Percentiles rank a stretch among this genome's conserved stretches.
Conservation (phyloP, 2,888 invertebrate genomes). For the Ormyrus thymus region DNA sequence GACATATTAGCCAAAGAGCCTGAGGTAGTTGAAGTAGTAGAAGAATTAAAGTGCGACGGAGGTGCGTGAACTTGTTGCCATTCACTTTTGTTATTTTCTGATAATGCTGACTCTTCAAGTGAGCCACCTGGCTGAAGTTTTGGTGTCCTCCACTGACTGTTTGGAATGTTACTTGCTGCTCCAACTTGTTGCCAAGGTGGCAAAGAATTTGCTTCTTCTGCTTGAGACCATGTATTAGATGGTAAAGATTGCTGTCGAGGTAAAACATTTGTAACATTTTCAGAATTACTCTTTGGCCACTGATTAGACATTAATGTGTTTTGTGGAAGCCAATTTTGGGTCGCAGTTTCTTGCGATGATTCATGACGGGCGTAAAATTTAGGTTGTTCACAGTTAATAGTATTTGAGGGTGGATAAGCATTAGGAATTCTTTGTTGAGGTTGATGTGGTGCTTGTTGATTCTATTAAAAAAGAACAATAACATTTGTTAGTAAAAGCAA, state of each 20-base stretch:
- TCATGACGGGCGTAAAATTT: slow-evolving; percentile 53
- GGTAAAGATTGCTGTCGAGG: slow-evolving; percentile 54
- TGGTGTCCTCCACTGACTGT: slow-evolving; percentile 53
- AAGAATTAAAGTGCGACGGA: slow-evolving; percentile 59
- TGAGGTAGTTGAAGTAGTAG: slow-evolving; percentile 60
- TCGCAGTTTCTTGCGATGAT: slow-evolving; percentile 43
- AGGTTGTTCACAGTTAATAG: slow-evolving; percentile 52
- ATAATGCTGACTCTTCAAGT: slow-evolving; percentile 54
- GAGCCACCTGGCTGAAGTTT: slow-evolving; percentile 59
- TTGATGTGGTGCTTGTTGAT: slow-evolving; percentile 51
- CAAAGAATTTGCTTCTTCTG: slow-evolving; percentile 46
- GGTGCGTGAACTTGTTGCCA: slow-evolving; percentile 62
- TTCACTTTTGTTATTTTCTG: slow-evolving; percentile 56
- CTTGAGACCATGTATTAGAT: slow-evolving; percentile 49
- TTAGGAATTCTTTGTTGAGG: slow-evolving; percentile 50
- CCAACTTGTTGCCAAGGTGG: slow-evolving; percentile 57
- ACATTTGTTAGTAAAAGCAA: slow-evolving; percentile 28
- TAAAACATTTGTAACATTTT: slow-evolving; percentile 56
- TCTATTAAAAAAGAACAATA: slow-evolving; percentile 35
- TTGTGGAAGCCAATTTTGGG: slow-evolving; percentile 56
- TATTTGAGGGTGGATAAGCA: slow-evolving; percentile 41
- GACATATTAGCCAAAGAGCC: slow-evolving; percentile 62
- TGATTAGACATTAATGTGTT: slow-evolving; percentile 57
- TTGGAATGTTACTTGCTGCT: slow-evolving; percentile 45
- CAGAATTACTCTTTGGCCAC: slow-evolving; percentile 64